phyloP scores from a whole-genome alignment of 2,888 invertebrate species.

The Ectemnius cavifrons region DNA sequence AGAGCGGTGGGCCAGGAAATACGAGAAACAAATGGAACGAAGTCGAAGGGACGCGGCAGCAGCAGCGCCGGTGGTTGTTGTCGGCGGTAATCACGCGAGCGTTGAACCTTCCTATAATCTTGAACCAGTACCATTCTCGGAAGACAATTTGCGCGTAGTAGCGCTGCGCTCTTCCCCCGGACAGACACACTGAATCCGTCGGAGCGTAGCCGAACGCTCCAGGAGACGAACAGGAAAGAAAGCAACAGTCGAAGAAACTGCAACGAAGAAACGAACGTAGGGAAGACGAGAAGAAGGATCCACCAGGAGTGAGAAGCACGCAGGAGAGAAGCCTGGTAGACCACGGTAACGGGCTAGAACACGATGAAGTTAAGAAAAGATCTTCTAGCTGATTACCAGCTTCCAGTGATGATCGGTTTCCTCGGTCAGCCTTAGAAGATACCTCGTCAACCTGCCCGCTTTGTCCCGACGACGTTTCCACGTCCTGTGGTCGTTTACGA shows the following conservation, averaged over 20 bases:
- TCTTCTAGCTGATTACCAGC: slow-evolving; percentile 67
- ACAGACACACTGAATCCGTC: slow-evolving; percentile 44
- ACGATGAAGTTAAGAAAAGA: slow-evolving; percentile 25
- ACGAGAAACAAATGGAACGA: slow-evolving; percentile 48
- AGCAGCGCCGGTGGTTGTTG: slow-evolving; percentile 23
- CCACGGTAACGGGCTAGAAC: slow-evolving; percentile 16
- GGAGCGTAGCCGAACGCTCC: slow-evolving; percentile 32
- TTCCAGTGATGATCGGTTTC: slow-evolving; percentile 63
- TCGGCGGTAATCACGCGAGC: slow-evolving; percentile 47
- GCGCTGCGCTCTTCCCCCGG: slow-evolving; percentile 14
- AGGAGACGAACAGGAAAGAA: not conserved
- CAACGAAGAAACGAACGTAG: slow-evolving; percentile 19
- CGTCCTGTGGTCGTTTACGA: slow-evolving; percentile 51
- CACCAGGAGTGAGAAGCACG: not conserved
- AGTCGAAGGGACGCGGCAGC: slow-evolving; percentile 35
- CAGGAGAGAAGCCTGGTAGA: slow-evolving; percentile 1
- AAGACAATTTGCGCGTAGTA: slow-evolving; percentile 69
- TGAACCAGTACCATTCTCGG: slow-evolving; percentile 64
- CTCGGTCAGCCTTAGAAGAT: slow-evolving; percentile 37
- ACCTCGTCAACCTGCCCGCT: slow-evolving; percentile 54
- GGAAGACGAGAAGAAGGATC: slow-evolving; percentile 11
- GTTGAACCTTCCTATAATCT: slow-evolving; percentile 67
- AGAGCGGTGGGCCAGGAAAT: not conserved
- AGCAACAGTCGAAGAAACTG: slow-evolving; percentile 18
- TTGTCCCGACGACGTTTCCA: slow-evolving; percentile 45